A percentile compares a stretch with the other conserved stretches of the same genome.
Evolutionary conservation across 2,888 invertebrate species (phyloP).

Genomic region (Erpobdella octoculata): DNA sequence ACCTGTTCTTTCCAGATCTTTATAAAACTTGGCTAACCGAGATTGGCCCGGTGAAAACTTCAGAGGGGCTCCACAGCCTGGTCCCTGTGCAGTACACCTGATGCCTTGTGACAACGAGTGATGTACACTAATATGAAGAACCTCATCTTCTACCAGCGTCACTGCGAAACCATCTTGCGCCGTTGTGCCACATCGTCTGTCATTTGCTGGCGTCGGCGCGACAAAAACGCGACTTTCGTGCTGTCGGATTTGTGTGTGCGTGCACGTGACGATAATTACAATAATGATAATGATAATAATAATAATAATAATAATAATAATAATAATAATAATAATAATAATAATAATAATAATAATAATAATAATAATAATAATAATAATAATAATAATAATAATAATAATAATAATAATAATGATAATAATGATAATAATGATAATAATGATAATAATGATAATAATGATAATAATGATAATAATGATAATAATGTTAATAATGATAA

Average conservation of each 20-base stretch:
- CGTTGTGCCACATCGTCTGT: constrained; percentile 92
- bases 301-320: constrained; percentile 1
- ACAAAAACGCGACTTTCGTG: constrained; percentile 99
- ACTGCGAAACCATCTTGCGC: too few relatives aligned
- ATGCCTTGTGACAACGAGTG: too few relatives aligned
- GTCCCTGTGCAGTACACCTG: too few relatives aligned
- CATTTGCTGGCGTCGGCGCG: constrained; percentile 91
- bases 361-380: not conserved
- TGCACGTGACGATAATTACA: constrained; percentile 75
- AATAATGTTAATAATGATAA: not conserved
- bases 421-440: not conserved
- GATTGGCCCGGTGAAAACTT: too few relatives aligned
- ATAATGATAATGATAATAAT: not conserved
- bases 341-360: not conserved
- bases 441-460: not conserved
- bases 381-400: not conserved
- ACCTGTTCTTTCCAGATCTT: too few relatives aligned
- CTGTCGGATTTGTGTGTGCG: constrained; percentile 97
- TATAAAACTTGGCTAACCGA: too few relatives aligned
- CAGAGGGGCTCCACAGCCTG: too few relatives aligned
- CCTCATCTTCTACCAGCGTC: too few relatives aligned
- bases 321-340: not conserved
- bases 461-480: not conserved
- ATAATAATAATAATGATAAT: not conserved
- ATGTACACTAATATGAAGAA: too few relatives aligned